Evolutionary conservation across 2,797 vertebrate species (phyloP), one percentile per base, ranked within the genome.

Genomic region (Thamnophis elegans): DNA sequence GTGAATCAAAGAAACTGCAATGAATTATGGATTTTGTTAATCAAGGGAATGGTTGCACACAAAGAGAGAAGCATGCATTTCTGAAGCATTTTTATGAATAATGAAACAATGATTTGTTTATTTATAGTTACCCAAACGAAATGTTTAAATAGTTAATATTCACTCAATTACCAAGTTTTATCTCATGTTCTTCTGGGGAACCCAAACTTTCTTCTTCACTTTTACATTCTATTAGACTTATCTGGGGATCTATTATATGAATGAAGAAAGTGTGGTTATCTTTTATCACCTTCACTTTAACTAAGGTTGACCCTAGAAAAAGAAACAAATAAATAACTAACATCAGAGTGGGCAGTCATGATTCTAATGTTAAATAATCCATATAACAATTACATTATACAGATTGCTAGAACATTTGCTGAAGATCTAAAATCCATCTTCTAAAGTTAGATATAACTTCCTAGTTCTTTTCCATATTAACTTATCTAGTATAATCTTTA

Each of bases 221-320:
- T 93, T 94, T 28, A 0, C 3, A 60, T 91, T 96, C 93, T 93
- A 91, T 85, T 11, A 93, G 9, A 6, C 92, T 94, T 94, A 96
- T 92, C 91, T 96, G 95, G 6, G 98, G 97, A 22, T 98, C 97
- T 93, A 94, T 98, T 92, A 99, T 93, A 94, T 99, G 98, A 94
- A 98, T 97, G 96, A 98, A 98, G 96, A 99, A 99, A 94, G 93
- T 96, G 97, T 99, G 99, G 0, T 97, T 98, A 95, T 99, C 98
- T 94, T 99, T 99, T 91, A 96, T 97, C 91, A 99, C 98, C 56
- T 97, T 97, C 87, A 99, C 94, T 96, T 98, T 99, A 95, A 99
- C 82, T 36, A 98, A 96, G 56, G 97, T 98, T 42, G 97, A 95
- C 58, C 98, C 99, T 99, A 89, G 47, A 14, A 59, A 59, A 65